These are phyloP conservation scores for Temnothorax rugatulus DNA, from an alignment of 2,888 invertebrate genomes.

Conservation along the genomic window DNA sequence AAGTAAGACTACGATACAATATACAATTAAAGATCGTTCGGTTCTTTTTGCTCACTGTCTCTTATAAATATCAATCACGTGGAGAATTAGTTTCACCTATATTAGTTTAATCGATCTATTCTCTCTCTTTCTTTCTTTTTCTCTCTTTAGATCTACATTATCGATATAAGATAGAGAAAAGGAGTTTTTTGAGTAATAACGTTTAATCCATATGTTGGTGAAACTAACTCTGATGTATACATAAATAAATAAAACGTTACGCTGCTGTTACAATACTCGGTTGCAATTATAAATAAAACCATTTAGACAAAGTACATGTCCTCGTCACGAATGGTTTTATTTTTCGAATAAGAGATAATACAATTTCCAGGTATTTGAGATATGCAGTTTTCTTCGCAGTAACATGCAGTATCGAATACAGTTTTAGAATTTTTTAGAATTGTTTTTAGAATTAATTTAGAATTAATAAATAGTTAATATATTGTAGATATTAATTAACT, in stretches of 20 bases:
- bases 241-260: slow-evolving; percentile 44
- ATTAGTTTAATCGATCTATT: not conserved
- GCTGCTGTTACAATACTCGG: not conserved
- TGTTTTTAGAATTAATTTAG: slow-evolving; percentile 4
- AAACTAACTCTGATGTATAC: slow-evolving; percentile 23
- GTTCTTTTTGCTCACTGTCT: slow-evolving; percentile 27
- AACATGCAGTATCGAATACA: not conserved
- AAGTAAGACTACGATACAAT: slow-evolving; percentile 50
- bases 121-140: not conserved
- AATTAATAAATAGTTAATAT: not conserved
- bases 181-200: not conserved
- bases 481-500: not conserved
- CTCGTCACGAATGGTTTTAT: not conserved
- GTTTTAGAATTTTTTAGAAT: not conserved
- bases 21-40: slow-evolving; percentile 51
- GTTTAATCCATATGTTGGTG: slow-evolving; percentile 17
- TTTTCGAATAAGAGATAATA: not conserved
- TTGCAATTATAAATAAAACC: slow-evolving; percentile 2
- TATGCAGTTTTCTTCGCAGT: not conserved
- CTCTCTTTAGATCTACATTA: not conserved
- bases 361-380: not conserved
- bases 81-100: slow-evolving; percentile 32
- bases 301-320: not conserved
- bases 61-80: slow-evolving; percentile 56
- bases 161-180: not conserved